Evolutionary conservation across 2,113 vertebrate species (phyloP), one percentile per base, ranked within the genome.

Genomic region (Gymnorhina tibicen): DNA sequence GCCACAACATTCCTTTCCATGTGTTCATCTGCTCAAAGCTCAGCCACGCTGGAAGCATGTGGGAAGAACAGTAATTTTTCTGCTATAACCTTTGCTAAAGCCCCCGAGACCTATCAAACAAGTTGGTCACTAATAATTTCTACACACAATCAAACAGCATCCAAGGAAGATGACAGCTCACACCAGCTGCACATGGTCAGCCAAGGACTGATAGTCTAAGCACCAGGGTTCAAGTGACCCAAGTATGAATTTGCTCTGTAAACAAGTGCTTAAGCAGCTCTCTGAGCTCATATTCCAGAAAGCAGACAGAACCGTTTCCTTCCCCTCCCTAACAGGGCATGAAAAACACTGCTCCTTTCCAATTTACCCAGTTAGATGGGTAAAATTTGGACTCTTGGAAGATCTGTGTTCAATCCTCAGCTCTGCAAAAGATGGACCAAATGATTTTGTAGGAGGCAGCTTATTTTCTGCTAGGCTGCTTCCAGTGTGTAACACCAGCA

Each of bases 191-290:
- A 23, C 5, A 58, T 16, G 63, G 63, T 33, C 78, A 90, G 75
- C 82, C 52, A 73, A 92, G 49, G 66, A 68, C 66, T 7, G 37
- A 84, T 4, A 52, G 59, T 74, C 81, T 83, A 24, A 24, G 35
- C 74, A 91, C 19, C 69, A 74, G 67, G 58, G 59, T 47, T 80
- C 59, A 55, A 92, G 52, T 14, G 62, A 78, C 77, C 69, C 28
- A 72, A 91, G 55, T 7, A 75, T 18, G 67, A 91, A 63, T 85
- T 10, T 3, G 7, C 47, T 84, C 56, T 60, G 85, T 96, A 96
- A 96, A 96, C 87, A 93, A 95, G 41, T 46, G 46, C 75, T 91
- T 74, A 39, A 89, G 58, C 22, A 85, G 77, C 62, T 44, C 60
- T 74, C 87, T 53, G 63, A 93, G 72, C 55, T 91, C 76, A 80